These are phyloP conservation scores for Emmelina monodactyla DNA, from an alignment of 2,888 invertebrate genomes.

Conservation along the genomic window DNA sequence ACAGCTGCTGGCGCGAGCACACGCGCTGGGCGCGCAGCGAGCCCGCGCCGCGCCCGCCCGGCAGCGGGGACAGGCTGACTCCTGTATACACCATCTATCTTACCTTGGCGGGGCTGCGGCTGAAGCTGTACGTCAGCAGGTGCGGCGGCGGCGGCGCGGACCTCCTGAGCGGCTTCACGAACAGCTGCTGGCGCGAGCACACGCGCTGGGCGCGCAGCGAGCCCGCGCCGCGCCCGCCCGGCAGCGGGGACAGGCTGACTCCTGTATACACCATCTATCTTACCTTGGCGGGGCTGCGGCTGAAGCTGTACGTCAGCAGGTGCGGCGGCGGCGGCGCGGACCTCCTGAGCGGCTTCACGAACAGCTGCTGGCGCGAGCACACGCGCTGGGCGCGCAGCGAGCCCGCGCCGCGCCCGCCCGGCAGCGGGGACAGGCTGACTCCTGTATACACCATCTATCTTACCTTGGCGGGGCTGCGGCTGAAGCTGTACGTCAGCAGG, in stretches of 20 bases:
- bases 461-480: neutral
- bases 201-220: neutral
- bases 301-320: neutral
- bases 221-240: neutral
- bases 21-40: no score
- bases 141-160: neutral
- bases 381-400: no score
- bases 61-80: neutral
- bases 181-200: neutral
- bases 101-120: neutral
- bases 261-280: neutral
- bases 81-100: neutral
- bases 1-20: neutral
- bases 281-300: neutral
- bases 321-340: neutral
- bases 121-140: neutral
- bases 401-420: no score
- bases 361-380: neutral
- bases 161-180: neutral
- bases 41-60: no score
- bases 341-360: neutral
- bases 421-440: neutral
- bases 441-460: neutral
- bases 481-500: neutral
- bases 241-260: neutral